These are phyloP conservation scores for Flabesymbios commensalis DNA, from an alignment of 2,888 invertebrate species.

Conservation along the genomic window DNA sequence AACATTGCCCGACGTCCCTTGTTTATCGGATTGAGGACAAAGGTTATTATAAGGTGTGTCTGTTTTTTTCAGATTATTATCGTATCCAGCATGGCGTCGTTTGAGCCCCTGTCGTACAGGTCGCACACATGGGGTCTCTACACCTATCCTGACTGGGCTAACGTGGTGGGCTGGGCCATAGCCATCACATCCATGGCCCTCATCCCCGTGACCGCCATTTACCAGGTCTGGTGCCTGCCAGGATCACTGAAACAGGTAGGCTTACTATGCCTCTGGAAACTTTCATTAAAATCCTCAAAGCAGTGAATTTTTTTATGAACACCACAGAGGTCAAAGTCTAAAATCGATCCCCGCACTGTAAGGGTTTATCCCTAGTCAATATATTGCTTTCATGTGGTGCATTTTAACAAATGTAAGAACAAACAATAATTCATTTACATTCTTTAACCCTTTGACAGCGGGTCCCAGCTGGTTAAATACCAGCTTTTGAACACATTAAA, in stretches of 20 bases:
- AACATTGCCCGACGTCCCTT: too few species aligned
- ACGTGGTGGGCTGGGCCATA: conserved; percentile 63
- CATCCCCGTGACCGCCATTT: conserved; percentile 67
- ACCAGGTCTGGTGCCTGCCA: conserved; percentile 77
- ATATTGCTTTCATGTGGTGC: too few species aligned
- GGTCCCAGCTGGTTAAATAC: too few species aligned
- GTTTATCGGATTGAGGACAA: background rate
- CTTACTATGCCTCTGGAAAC: too few species aligned
- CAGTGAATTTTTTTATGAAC: background rate
- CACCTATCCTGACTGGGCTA: conserved; percentile 63
- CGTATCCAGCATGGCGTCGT: conserved; percentile 52
- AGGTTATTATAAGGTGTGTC: background rate
- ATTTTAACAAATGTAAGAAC: too few species aligned
- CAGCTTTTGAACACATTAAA: too few species aligned
- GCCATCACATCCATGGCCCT: conserved; percentile 62
- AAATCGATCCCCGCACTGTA: background rate
- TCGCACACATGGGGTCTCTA: conserved; percentile 77
- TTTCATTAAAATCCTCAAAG: too few species aligned
- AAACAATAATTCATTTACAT: too few species aligned
- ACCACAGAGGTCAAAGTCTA: background rate
- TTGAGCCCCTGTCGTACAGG: conserved; percentile 68
- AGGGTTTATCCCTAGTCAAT: too few species aligned
- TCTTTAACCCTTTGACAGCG: too few species aligned
- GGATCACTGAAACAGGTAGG: conserved; percentile 78
- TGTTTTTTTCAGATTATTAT: conserved; percentile 47